A percentile compares a stretch with the other conserved stretches of the same genome.
Evolutionary conservation across 2,888 invertebrate genomes (phyloP).

Genomic region (Drosophila formosana): DNA sequence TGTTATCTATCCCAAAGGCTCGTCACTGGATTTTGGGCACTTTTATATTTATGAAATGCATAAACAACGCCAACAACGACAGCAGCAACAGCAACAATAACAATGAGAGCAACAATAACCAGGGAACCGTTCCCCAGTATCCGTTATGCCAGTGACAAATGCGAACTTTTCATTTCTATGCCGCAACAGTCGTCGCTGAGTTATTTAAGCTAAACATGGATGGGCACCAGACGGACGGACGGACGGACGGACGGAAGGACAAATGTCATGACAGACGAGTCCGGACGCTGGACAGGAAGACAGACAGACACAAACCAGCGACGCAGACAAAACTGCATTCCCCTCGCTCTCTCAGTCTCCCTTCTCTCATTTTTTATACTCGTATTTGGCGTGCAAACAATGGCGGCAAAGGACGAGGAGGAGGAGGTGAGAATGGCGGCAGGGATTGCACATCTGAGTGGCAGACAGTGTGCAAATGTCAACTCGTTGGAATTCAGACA

Average conservation of each 20-base stretch:
- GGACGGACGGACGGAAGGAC: conserved; percentile 37
- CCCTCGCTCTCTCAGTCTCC: not conserved
- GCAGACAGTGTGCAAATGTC: conserved; percentile 80
- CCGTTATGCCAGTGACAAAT: conserved; percentile 60
- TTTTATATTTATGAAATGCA: conserved; percentile 71
- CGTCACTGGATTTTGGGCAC: conserved; percentile 62
- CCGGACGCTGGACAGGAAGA: conserved; percentile 52
- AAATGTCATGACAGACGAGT: conserved; percentile 63
- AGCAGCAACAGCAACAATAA: conserved; percentile 48
- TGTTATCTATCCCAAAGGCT: conserved; percentile 53
- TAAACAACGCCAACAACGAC: conserved; percentile 52
- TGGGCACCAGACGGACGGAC: conserved; percentile 47
- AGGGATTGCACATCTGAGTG: conserved; percentile 69
- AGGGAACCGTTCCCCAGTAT: conserved; percentile 34
- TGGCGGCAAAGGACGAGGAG: conserved; percentile 20
- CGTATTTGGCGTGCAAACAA: conserved; percentile 52
- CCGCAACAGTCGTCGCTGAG: conserved; percentile 60
- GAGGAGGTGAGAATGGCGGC: not conserved
- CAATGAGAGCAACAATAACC: conserved; percentile 29
- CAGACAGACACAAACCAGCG: conserved; percentile 34
- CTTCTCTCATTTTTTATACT: conserved; percentile 15
- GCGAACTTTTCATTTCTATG: conserved; percentile 63
- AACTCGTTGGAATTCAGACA: conserved; percentile 66
- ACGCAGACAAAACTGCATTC: conserved; percentile 55
- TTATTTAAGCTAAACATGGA: conserved; percentile 70